These are phyloP conservation scores for cat (Felis catus) DNA, from an alignment of 2,113 vertebrate genomes.

Conservation along the genomic window F.catus_Fca126_mat1.0 CM031427.1:32407001-32407500, in stretches of 20 bases:
- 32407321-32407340: neutral
- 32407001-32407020: neutral
- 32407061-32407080: slow-evolving; percentile 62
- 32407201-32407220: neutral
- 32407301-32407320: neutral
- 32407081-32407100: slow-evolving; percentile 62
- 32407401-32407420: neutral
- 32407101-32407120: slow-evolving; percentile 47
- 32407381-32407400: neutral
- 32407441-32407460: neutral
- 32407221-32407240: neutral
- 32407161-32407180: neutral
- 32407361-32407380: too few relatives aligned
- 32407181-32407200: neutral
- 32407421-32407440: neutral
- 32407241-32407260: neutral
- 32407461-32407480: neutral
- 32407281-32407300: neutral
- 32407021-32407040: neutral
- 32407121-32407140: slow-evolving; percentile 49
- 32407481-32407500: neutral
- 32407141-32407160: neutral
- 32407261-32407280: neutral
- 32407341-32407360: neutral
- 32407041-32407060: slow-evolving; percentile 62